Conservation (phyloP, 2,888 invertebrate genomes). For the Ochropleura plecta region DNA sequence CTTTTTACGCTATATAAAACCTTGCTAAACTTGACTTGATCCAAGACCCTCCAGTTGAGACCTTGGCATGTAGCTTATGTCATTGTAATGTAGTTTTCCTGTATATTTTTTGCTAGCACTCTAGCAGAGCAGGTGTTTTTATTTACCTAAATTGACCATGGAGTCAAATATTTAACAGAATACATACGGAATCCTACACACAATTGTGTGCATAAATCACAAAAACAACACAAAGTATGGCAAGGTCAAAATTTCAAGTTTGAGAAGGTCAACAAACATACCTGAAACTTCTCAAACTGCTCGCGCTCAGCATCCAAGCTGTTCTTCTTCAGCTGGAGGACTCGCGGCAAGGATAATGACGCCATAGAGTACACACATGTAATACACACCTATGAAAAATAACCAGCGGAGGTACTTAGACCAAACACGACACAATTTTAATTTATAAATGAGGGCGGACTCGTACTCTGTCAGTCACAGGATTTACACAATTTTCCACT, state of each 20-base stretch:
- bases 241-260: slow-evolving; percentile 52
- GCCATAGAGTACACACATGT: slow-evolving; percentile 91
- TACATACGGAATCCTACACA: background rate
- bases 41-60: slow-evolving; percentile 8
- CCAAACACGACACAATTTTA: slow-evolving; percentile 57
- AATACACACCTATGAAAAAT: slow-evolving; percentile 74
- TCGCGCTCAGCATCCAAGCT: slow-evolving; percentile 95
- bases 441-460: slow-evolving; percentile 52
- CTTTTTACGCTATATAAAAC: background rate
- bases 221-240: slow-evolving; percentile 25
- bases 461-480: slow-evolving; percentile 35
- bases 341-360: slow-evolving; percentile 93
- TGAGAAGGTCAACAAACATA: slow-evolving; percentile 74
- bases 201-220: background rate
- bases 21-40: background rate
- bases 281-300: slow-evolving; percentile 96
- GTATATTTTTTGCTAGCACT: background rate
- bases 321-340: slow-evolving; percentile 93
- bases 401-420: slow-evolving; percentile 56
- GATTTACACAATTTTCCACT: slow-evolving; percentile 32
- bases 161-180: background rate
- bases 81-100: slow-evolving; percentile 27
- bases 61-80: slow-evolving; percentile 10
- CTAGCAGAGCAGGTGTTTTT: background rate
- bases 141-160: background rate